Evolutionary conservation across 2,888 invertebrate species (phyloP).

Genomic region (Nephrotoma guestfalica): DNA sequence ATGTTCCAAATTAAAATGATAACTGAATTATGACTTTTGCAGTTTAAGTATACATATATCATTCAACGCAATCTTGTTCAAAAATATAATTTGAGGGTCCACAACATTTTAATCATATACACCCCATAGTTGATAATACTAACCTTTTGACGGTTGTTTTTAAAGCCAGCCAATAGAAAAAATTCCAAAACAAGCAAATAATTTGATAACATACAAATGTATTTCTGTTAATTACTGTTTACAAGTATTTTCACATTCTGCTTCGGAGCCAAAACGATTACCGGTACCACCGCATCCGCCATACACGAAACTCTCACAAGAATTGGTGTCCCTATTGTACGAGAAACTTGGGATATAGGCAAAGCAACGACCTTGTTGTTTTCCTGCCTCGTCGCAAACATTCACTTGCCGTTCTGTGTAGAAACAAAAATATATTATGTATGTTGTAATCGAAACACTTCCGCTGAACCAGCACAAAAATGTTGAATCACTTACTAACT

Average conservation of each 20-base stretch:
- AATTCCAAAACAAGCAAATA: neutral
- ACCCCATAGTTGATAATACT: too few relatives aligned
- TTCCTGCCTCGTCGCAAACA: neutral
- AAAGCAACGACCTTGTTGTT: neutral
- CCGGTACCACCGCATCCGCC: constrained; percentile 27
- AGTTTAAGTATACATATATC: neutral
- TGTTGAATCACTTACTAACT: neutral
- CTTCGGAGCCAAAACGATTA: constrained; percentile 22
- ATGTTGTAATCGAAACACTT: neutral
- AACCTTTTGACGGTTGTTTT: too few relatives aligned
- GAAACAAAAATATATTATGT: neutral
- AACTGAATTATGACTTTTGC: neutral
- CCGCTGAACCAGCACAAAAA: neutral
- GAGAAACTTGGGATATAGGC: neutral
- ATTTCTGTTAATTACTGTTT: neutral
- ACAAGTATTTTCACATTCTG: constrained; percentile 23
- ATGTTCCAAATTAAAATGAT: neutral
- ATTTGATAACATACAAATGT: neutral
- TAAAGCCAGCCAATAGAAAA: too few relatives aligned
- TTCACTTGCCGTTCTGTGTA: neutral
- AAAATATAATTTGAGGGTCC: too few relatives aligned
- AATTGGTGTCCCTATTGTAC: constrained; percentile 15
- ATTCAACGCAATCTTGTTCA: too few relatives aligned
- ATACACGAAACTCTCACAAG: constrained; percentile 22
- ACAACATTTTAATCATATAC: too few relatives aligned